Evolutionary conservation across 2,113 vertebrate genomes (phyloP).

Genomic region (Sylvietta virens): DNA sequence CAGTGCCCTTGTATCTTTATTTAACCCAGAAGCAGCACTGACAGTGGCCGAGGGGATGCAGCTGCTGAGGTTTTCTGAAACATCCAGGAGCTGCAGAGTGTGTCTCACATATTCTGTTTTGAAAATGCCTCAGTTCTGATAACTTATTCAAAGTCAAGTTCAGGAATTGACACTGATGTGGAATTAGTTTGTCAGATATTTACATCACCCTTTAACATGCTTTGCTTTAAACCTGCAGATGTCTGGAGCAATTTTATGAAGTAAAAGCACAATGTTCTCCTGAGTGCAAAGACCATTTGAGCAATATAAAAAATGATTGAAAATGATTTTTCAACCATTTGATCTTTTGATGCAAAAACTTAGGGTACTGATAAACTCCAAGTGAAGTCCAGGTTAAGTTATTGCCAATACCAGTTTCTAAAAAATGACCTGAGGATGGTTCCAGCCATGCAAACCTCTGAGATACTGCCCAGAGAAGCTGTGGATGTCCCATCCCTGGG

Average conservation of each 20-base stretch:
- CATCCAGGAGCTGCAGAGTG: not conserved
- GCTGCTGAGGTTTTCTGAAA: not conserved
- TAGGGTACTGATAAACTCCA: not conserved
- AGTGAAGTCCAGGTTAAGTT: not conserved
- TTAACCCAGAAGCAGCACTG: not conserved
- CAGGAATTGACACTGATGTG: not conserved
- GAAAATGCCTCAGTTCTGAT: not conserved
- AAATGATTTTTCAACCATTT: not conserved
- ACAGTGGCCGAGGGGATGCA: rapidly evolving
- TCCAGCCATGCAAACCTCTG: not conserved
- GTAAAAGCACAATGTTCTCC: not conserved
- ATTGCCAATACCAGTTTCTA: not conserved
- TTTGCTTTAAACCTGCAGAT: not conserved
- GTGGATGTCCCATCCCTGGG: not conserved
- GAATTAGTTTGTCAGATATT: not conserved
- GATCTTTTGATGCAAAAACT: not conserved
- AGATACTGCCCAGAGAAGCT: not conserved
- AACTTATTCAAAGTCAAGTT: not conserved
- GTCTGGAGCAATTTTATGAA: not conserved
- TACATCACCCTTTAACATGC: not conserved
- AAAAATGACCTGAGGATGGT: not conserved
- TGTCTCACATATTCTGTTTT: not conserved
- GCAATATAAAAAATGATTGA: not conserved
- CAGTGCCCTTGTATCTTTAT: not conserved
- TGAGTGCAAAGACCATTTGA: not conserved